Base-by-base conservation (phyloP, 2,797 vertebrate genomes). In the Acrossocheilus wenchowensis region DNA sequence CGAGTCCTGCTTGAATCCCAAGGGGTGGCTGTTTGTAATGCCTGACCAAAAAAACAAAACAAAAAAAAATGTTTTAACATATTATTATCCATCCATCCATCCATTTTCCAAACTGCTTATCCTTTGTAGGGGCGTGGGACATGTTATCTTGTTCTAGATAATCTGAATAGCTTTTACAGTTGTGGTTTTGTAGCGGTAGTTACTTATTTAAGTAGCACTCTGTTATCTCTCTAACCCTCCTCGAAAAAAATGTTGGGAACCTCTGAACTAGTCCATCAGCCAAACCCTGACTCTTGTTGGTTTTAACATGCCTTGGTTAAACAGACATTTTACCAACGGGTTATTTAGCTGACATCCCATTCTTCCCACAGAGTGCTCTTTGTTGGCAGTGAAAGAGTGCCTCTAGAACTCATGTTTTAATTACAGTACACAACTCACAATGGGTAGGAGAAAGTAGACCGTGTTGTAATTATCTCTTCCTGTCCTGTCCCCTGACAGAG, bases 391-490 rank as follows among this genome's bases (percentile, higher is more conserved):
- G 41, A 71, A 66, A 75, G 69, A 50, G 69, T 41, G 50, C 34
- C 73, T 73, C 84, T 21, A 78, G 52, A 77, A 78, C 87, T 91
- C 88, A 88, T 87, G 87, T 89, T 89, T 92, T 90, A 92, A 91
- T 91, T 89, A 90, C 89, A 88, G 89, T 86, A 84, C 82, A 90
- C 86, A 87, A 87, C 85, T 89, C 90, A 89, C 89, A 86, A 89
- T 82, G 75, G 88, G 86, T 78, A 75, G 79, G 83, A 77, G 81
- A 89, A 89, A 92, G 86, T 91, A 68, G 88, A 89, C 87, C 89
- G 66, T 86, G 86, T 84, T 88, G 88, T 90, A 86, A 89, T 92
- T 89, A 89, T 88, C 84, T 82, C 71, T 45, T 89, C 50, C 48
- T 80, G 68, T 69, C 57, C 78, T 80, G 75, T 86, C 82, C 60